A percentile compares a stretch with the other conserved stretches of the same genome.
Conservation (phyloP, 1,140 invertebrate genomes). For the Pseudomyrmex dendroicus region DNA sequence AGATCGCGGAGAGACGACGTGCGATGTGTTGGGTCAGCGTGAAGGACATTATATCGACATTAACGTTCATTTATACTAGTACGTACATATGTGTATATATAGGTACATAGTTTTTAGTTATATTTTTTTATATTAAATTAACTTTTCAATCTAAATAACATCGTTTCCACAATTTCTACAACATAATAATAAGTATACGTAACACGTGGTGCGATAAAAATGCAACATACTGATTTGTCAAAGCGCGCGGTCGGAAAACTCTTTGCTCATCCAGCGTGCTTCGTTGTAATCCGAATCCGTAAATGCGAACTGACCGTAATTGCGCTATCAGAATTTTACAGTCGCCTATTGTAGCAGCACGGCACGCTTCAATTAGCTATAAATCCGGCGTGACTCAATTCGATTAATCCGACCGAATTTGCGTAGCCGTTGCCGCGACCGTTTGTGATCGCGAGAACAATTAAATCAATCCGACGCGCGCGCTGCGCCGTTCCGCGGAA, state of each 20-base stretch:
- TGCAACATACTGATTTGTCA: background rate
- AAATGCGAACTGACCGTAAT: conserved; percentile 32
- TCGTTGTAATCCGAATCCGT: conserved; percentile 28
- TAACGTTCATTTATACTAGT: too few relatives aligned
- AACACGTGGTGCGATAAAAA: background rate
- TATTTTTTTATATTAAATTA: too few relatives aligned
- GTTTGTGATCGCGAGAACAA: conserved; percentile 52
- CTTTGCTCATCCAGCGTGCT: background rate
- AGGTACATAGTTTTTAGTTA: too few relatives aligned
- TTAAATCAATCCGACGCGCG: conserved; percentile 39
- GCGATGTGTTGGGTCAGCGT: too few relatives aligned
- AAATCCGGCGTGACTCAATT: conserved; percentile 51
- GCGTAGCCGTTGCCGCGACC: conserved; percentile 28
- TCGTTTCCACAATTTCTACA: too few relatives aligned
- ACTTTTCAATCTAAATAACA: too few relatives aligned
- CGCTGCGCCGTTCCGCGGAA: conserved; percentile 12
- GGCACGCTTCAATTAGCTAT: conserved; percentile 54
- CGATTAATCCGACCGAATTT: conserved; percentile 57
- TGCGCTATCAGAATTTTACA: conserved; percentile 53
- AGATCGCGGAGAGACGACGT: too few relatives aligned
- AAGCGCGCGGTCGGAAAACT: conserved; percentile 17
- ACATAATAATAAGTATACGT: background rate
- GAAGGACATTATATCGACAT: too few relatives aligned
- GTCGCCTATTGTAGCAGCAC: conserved; percentile 39
- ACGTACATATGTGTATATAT: too few relatives aligned